phyloP scores from a whole-genome alignment of 2,113 vertebrate genomes.

The Rhinolophus ferrumequinum region DNA sequence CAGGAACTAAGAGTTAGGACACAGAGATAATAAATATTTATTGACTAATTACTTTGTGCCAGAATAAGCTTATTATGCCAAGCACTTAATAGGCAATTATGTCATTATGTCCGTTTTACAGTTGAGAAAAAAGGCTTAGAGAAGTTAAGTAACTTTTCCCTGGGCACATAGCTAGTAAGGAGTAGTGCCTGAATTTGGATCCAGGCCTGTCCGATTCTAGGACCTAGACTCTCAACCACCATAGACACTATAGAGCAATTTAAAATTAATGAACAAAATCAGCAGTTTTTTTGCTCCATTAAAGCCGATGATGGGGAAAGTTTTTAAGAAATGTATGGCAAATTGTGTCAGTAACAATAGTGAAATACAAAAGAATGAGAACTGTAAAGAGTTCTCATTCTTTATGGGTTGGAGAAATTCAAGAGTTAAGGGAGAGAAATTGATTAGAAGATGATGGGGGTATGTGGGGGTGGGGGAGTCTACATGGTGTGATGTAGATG shows the following conservation, averaged over 20 bases:
- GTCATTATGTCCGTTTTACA: constrained; percentile 30
- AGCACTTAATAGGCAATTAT: neutral
- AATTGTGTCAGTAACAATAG: neutral
- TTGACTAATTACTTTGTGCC: constrained; percentile 58
- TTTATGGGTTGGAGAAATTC: neutral
- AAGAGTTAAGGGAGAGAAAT: constrained; percentile 46
- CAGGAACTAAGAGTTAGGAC: constrained; percentile 47
- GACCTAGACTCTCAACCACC: neutral
- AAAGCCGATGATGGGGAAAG: neutral
- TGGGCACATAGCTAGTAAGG: neutral
- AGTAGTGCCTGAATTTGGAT: neutral
- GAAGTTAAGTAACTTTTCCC: neutral
- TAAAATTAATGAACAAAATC: constrained; percentile 49
- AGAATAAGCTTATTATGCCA: constrained; percentile 34
- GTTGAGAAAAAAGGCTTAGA: neutral
- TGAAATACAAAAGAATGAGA: constrained; percentile 25
- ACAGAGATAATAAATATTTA: constrained; percentile 33
- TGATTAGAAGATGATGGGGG: constrained; percentile 13
- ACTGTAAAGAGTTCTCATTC: neutral
- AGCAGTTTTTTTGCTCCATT: neutral
- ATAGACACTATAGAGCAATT: neutral
- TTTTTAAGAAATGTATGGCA: constrained; percentile 29
- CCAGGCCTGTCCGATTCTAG: neutral
- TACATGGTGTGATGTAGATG: neutral
- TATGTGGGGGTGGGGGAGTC: neutral